Evolutionary conservation across 2,797 vertebrate genomes (phyloP).

Genomic region (Podargus strigoides): DNA sequence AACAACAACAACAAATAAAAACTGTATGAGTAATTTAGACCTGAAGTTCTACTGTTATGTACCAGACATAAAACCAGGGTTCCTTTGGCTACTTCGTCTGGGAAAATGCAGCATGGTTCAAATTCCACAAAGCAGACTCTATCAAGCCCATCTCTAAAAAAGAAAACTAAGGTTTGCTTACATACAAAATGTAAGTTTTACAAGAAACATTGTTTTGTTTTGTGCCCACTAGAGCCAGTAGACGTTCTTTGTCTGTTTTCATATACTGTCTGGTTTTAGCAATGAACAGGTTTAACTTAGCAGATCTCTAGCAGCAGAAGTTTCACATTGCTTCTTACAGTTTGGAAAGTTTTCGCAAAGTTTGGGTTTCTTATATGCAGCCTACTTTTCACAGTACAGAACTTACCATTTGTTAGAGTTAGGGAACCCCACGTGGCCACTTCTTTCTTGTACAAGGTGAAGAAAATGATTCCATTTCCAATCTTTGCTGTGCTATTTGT

Average conservation of each 20-base stretch:
- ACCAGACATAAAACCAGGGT: background rate
- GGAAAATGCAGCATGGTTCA: background rate
- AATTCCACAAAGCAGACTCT: background rate
- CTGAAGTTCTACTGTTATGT: background rate
- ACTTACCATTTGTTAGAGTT: constrained; percentile 72
- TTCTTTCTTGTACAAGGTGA: constrained; percentile 85
- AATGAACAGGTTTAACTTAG: background rate
- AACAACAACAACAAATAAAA: background rate
- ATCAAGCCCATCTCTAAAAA: background rate
- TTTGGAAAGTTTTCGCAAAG: background rate
- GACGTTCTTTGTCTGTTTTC: background rate
- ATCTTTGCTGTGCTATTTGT: constrained; percentile 84
- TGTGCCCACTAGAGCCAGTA: accelerated
- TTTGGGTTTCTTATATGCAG: background rate
- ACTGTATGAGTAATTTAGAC: background rate
- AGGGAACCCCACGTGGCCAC: constrained; percentile 81
- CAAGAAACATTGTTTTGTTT: background rate
- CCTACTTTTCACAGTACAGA: background rate
- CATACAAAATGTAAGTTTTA: background rate
- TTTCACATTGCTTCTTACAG: background rate
- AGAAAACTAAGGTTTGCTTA: background rate
- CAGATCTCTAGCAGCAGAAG: background rate
- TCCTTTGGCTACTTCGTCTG: background rate
- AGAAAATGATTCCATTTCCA: constrained; percentile 78
- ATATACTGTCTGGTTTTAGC: background rate